These are phyloP conservation scores for Drosophila kanekoi DNA, from an alignment of 2,888 invertebrate genomes.

Conservation along the genomic window DNA sequence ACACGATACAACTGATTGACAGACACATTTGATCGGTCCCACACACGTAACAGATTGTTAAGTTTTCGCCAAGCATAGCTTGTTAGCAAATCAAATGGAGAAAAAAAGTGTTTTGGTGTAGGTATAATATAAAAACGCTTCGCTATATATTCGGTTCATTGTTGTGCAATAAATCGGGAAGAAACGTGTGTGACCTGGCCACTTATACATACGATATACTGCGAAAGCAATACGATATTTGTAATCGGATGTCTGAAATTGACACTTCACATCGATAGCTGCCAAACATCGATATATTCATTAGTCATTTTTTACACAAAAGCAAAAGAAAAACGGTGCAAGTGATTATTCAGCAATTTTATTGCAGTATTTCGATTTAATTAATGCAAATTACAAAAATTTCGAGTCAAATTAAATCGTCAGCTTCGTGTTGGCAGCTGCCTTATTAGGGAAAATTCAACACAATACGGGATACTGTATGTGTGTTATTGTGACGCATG, in stretches of 20 bases:
- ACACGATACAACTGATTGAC: constrained; percentile 27
- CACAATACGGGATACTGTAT: constrained; percentile 7
- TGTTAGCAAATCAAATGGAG: background rate
- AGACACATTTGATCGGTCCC: background rate
- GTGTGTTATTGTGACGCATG: constrained; percentile 42
- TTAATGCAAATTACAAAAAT: constrained; percentile 53
- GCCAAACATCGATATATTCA: constrained; percentile 39
- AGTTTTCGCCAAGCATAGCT: background rate
- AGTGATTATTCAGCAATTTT: constrained; percentile 50
- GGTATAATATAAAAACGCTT: too few species aligned
- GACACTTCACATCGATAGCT: constrained; percentile 25
- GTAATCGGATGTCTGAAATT: background rate
- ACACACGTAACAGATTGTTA: constrained; percentile 9
- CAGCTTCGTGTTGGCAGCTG: constrained; percentile 12
- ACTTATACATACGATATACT: background rate
- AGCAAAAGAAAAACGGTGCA: constrained; percentile 43
- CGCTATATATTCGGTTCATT: too few species aligned
- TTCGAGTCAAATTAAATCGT: constrained; percentile 17
- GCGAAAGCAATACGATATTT: background rate
- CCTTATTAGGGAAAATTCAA: constrained; percentile 16
- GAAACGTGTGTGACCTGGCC: background rate
- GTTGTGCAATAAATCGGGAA: background rate
- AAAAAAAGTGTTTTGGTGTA: too few species aligned
- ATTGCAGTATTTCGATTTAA: constrained; percentile 34
- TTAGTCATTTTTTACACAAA: constrained; percentile 67